These are phyloP conservation scores for Emys orbicularis DNA, from an alignment of 2,797 vertebrate genomes.

Conservation along the genomic window DNA sequence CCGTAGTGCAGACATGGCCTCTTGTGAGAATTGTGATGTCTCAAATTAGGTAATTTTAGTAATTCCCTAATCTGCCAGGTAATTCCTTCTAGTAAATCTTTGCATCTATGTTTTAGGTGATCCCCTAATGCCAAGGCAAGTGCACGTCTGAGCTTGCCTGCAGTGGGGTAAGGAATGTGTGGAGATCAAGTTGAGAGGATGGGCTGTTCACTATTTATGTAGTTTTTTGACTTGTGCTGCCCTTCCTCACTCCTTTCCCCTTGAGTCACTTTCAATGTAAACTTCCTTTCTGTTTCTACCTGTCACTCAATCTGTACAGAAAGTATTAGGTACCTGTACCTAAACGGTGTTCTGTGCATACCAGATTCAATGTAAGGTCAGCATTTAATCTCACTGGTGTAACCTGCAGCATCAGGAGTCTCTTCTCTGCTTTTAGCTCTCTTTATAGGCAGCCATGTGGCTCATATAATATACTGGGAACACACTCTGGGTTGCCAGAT, in stretches of 20 bases:
- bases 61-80: not conserved
- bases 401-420: not conserved
- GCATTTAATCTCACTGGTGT: not conserved
- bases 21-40: not conserved
- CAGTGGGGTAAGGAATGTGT: not conserved
- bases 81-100: not conserved
- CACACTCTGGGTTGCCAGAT: not conserved
- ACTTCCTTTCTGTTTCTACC: not conserved
- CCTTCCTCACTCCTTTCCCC: not conserved
- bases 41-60: not conserved
- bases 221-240: not conserved
- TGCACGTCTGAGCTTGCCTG: not conserved
- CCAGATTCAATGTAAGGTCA: not conserved
- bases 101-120: fast-evolving
- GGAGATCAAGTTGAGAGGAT: not conserved
- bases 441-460: not conserved
- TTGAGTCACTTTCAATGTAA: not conserved
- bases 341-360: not conserved
- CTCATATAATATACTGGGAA: not conserved
- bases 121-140: fast-evolving
- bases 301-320: not conserved
- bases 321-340: not conserved
- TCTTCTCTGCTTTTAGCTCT: not conserved
- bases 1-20: not conserved
- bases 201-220: not conserved